Conservation (phyloP, 92 coral and sea anemone species). For the Meandrina meandrites region DNA sequence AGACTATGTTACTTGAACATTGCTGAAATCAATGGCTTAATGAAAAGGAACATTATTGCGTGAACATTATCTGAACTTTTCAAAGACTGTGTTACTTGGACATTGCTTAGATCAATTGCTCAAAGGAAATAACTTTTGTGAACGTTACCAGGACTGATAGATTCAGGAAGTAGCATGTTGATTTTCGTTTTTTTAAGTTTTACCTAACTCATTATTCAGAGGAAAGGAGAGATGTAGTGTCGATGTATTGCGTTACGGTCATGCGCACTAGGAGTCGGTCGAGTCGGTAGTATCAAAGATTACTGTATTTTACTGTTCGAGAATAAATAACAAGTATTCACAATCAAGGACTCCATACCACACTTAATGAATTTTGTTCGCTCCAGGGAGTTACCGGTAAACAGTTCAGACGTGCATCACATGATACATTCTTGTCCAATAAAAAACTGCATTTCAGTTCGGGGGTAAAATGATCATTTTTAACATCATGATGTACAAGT, state of each 20-base stretch:
- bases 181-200: neutral
- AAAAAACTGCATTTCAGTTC: no score
- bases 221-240: conserved; percentile 9
- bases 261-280: neutral
- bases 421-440: no score
- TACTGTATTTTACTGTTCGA: no score
- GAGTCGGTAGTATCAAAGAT: no score
- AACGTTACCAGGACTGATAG: neutral
- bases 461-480: no score
- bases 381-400: no score
- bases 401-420: no score
- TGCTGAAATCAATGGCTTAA: neutral
- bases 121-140: neutral
- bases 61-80: neutral
- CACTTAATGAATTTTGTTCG: no score
- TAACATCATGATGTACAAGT: no score
- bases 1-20: neutral
- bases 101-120: neutral
- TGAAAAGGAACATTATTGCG: neutral
- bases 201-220: neutral
- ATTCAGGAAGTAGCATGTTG: neutral
- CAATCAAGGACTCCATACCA: no score
- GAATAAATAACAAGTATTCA: no score
- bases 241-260: neutral
- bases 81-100: neutral